A percentile compares a stretch with the other conserved stretches of the same genome.
Conservation (phyloP, 2,113 vertebrate genomes). For the Istiophorus platypterus region DNA sequence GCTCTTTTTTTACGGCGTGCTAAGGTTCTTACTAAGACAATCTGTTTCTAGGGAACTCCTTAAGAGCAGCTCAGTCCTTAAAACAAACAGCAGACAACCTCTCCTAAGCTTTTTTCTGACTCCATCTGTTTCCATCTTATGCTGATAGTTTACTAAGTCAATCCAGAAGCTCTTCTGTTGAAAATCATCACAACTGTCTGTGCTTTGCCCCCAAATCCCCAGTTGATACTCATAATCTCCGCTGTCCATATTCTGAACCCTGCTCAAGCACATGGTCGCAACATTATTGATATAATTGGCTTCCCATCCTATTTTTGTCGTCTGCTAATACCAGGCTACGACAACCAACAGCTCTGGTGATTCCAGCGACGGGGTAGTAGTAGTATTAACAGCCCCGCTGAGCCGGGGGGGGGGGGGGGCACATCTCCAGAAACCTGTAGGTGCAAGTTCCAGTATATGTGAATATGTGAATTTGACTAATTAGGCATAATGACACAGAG, state of each 20-base stretch:
- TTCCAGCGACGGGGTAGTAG: conserved; percentile 1
- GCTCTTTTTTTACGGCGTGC: conserved; percentile 49
- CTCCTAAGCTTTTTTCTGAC: conserved; percentile 61
- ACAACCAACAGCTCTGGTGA: conserved; percentile 32
- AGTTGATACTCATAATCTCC: conserved; percentile 61
- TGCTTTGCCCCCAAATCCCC: conserved; percentile 56
- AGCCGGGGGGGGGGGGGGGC: not conserved
- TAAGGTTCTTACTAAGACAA: conserved; percentile 80
- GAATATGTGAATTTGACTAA: conserved; percentile 3
- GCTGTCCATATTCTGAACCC: conserved; percentile 54
- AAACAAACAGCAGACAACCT: conserved; percentile 69
- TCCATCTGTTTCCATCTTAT: conserved; percentile 71
- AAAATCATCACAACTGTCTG: conserved; percentile 46
- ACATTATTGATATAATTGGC: conserved; percentile 57
- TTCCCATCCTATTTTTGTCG: conserved; percentile 46
- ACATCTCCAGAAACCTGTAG: not conserved
- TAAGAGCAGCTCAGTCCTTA: conserved; percentile 75
- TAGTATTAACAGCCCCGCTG: conserved; percentile 10
- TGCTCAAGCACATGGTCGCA: conserved; percentile 32
- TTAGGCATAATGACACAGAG: not conserved
- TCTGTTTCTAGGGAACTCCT: conserved; percentile 73
- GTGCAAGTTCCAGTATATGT: conserved; percentile 1
- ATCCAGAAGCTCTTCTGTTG: conserved; percentile 31
- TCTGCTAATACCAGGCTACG: conserved; percentile 41
- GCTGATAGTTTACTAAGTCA: conserved; percentile 48